Conservation (phyloP, 2,888 invertebrate genomes). For the Prionchulus punctatus region DNA sequence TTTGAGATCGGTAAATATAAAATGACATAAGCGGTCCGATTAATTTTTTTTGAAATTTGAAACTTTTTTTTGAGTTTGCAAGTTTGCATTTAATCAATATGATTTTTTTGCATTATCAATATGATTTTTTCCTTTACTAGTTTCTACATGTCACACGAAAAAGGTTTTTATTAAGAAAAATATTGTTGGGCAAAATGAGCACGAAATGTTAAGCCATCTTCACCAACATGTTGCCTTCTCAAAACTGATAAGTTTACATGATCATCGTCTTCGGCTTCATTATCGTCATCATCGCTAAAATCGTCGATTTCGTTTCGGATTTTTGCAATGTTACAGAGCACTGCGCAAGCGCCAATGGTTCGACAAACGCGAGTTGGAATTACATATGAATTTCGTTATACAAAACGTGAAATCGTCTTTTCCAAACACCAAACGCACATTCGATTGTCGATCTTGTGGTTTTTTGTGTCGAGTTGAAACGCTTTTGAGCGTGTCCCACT, state of each 20-base stretch:
- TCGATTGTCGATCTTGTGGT: background rate
- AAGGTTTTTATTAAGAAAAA: background rate
- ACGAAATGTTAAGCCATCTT: background rate
- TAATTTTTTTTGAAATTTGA: too few relatives aligned
- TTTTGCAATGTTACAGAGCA: constrained; percentile 5
- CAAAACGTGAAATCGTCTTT: constrained; percentile 6
- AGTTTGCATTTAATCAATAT: too few relatives aligned
- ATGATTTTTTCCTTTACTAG: too few relatives aligned
- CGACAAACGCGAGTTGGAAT: background rate
- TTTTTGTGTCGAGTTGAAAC: constrained; percentile 10
- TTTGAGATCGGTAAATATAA: too few relatives aligned
- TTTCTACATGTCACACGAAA: too few relatives aligned
- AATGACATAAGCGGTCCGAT: too few relatives aligned
- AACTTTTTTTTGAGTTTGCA: too few relatives aligned
- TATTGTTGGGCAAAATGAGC: background rate
- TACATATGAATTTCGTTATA: constrained; percentile 3
- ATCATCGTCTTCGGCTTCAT: background rate
- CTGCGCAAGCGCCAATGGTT: constrained; percentile 3
- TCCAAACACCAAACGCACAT: constrained; percentile 3
- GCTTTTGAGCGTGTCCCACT: constrained; percentile 1
- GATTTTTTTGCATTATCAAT: too few relatives aligned
- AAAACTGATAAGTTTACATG: too few relatives aligned
- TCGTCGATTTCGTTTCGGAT: background rate
- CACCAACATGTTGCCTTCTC: too few relatives aligned
- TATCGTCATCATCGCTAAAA: background rate